Base-by-base conservation (phyloP, 2,797 vertebrate species). In the Nyctibius grandis region DNA sequence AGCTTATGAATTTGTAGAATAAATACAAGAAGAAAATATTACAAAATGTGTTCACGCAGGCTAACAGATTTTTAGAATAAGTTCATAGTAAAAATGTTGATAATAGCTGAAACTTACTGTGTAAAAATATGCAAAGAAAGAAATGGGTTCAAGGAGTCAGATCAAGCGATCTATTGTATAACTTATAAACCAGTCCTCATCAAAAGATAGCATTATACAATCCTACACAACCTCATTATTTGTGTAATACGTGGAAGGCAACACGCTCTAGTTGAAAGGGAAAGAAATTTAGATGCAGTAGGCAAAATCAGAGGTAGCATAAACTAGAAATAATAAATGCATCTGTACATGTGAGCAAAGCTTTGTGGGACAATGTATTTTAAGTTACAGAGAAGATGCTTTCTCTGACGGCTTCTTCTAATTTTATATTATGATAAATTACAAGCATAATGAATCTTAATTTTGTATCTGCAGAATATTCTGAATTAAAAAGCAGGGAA, bases 1-100 rank as follows among this genome's bases (percentile, higher is more conserved):
- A 31, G 17, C 63, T 96, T 92, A 92, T 48, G 85, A 78, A 82
- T 97, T 82, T 97, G 64, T 53, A 89, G 76, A 82, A 82, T 81
- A 94, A 95, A 91, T 70, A 83, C 45, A 91, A 69, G 63, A 91
- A 68, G 51, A 88, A 96, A 97, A 91, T 82, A 95, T 50, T 89
- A 53, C 54, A 67, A 91, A 95, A 94, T 72, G 21, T 78, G 31
- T 91, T 95, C 34, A 50, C 95, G 42, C 28, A 82, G 50, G 9
- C 68, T 65, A 95, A 74, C 36, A 56, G 69, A 77, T 45, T 94
- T 83, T 93, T 94, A 53, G 34, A 89, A 7, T 53, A 92, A 82
- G 23, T 90, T 94, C 25, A 44, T 94, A 95, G 91, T 93, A 80
- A 96, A 95, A 97, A 91, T 89, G 53, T 82, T 95, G 67, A 69